Evolutionary conservation across 2,113 vertebrate species (phyloP).

Genomic region (Fulmarus glacialis): DNA sequence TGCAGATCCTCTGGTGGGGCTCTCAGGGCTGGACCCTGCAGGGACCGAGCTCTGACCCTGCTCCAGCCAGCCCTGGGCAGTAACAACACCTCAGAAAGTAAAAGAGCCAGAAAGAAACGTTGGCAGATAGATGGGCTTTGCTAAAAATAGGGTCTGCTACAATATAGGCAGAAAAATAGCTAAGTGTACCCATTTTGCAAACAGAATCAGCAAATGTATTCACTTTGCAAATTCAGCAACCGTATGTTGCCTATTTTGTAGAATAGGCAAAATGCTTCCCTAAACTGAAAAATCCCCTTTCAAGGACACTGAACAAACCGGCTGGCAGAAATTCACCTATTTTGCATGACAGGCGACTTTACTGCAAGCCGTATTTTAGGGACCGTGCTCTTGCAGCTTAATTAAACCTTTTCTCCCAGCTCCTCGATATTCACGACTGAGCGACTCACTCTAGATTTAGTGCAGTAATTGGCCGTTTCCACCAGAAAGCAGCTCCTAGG

Average conservation of each 20-base stretch:
- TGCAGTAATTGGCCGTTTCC: not conserved
- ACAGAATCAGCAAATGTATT: constrained; percentile 66
- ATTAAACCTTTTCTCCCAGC: constrained; percentile 33
- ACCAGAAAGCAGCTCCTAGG: constrained; percentile 1
- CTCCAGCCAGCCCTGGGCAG: not conserved
- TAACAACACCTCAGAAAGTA: not conserved
- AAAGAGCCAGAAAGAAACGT: not conserved
- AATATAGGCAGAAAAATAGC: constrained; percentile 65
- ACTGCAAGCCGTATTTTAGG: constrained; percentile 3
- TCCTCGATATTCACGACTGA: not conserved
- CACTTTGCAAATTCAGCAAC: constrained; percentile 70
- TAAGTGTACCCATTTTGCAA: constrained; percentile 58
- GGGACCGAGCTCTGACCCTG: not conserved
- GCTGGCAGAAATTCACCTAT: constrained; percentile 63
- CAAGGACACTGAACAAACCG: constrained; percentile 59
- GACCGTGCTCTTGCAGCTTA: not conserved
- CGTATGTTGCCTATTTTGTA: constrained; percentile 59
- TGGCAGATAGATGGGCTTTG: constrained; percentile 34
- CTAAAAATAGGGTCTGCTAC: constrained; percentile 62
- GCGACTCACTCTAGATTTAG: not conserved
- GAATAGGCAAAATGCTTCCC: constrained; percentile 66
- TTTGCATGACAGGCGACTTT: constrained; percentile 53
- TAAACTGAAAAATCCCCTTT: constrained; percentile 70
- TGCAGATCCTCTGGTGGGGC: not conserved
- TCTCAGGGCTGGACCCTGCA: not conserved